Percentiles rank a stretch among this genome's conserved stretches.
These are phyloP conservation scores for Drosophila leontia DNA, from an alignment of 1,140 invertebrate species.

Conservation along the genomic window DNA sequence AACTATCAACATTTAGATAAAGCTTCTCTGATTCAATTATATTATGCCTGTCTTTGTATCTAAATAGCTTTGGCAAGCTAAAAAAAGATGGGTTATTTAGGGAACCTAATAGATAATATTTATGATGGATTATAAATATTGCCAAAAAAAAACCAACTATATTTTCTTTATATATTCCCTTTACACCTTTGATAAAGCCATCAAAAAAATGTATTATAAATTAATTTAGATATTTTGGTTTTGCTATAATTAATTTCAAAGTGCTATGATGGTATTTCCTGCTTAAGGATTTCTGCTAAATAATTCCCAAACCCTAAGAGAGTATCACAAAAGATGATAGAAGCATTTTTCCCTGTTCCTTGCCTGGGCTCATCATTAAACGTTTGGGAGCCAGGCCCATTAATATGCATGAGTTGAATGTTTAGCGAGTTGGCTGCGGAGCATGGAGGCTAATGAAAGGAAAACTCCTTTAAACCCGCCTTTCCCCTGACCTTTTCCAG, in stretches of 20 bases:
- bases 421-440: conserved; percentile 33
- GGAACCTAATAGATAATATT: conserved; percentile 1
- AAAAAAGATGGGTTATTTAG: neutral
- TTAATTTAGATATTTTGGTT: neutral
- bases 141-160: neutral
- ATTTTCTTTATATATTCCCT: neutral
- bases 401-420: conserved; percentile 66
- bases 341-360: neutral
- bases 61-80: neutral
- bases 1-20: no score
- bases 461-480: conserved; percentile 11
- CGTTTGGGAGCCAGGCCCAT: conserved; percentile 18
- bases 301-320: neutral
- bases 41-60: neutral
- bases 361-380: conserved; percentile 24
- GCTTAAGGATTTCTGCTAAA: neutral
- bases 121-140: neutral
- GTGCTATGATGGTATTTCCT: neutral
- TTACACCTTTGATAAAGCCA: neutral
- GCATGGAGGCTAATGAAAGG: conserved; percentile 38
- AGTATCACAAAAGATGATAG: conserved; percentile 14
- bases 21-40: neutral
- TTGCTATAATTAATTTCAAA: neutral
- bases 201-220: neutral
- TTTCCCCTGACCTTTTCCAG: conserved; percentile 21